phyloP scores from a whole-genome alignment of 2,113 vertebrate species.

The Stercorarius parasiticus region DNA sequence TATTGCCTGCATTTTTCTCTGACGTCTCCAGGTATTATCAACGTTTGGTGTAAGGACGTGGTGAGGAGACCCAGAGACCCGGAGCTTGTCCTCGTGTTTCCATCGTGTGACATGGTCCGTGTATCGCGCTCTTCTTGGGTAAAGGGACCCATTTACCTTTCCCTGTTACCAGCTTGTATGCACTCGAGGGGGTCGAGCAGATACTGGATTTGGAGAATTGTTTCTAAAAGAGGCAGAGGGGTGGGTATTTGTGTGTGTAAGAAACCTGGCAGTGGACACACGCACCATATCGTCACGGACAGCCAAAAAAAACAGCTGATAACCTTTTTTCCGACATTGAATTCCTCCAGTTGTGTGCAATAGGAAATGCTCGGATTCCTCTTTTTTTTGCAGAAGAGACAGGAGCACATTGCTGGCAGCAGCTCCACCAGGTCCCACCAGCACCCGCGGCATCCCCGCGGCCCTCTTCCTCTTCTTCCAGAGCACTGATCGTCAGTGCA shows the following conservation, averaged over 20 bases:
- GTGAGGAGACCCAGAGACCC: not conserved
- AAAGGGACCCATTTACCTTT: not conserved
- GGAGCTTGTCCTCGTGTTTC: not conserved
- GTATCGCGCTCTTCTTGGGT: not conserved
- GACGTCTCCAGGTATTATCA: not conserved
- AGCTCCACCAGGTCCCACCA: not conserved
- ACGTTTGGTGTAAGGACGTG: not conserved
- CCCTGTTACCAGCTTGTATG: not conserved
- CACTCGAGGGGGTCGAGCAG: not conserved
- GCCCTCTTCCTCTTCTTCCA: not conserved
- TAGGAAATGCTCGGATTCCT: not conserved
- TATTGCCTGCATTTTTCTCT: not conserved
- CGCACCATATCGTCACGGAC: fast-evolving
- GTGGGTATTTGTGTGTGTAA: too few relatives aligned
- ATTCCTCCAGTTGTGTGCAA: not conserved
- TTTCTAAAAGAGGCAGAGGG: not conserved
- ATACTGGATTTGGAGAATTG: not conserved
- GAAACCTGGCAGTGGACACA: not conserved
- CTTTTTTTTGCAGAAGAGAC: not conserved
- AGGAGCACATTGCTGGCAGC: not conserved
- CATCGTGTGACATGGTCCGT: not conserved
- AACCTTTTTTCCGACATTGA: not conserved
- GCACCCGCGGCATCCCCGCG: not conserved
- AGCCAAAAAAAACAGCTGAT: not conserved
- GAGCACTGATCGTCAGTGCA: fast-evolving